Evolutionary conservation across 2,113 vertebrate genomes (phyloP).

Genomic region (Oxyura jamaicensis): DNA sequence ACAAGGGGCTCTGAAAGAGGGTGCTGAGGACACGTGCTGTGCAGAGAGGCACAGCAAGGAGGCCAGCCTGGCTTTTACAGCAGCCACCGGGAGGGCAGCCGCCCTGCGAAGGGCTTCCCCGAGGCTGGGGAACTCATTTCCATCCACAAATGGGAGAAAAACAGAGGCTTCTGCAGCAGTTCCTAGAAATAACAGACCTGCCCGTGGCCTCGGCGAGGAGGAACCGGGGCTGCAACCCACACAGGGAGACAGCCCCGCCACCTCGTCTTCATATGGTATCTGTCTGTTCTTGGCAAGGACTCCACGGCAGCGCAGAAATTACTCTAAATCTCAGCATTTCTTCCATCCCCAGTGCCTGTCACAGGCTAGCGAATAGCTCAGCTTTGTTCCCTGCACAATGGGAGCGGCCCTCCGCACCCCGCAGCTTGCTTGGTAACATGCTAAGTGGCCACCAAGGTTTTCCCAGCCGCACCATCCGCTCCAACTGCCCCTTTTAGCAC

Average conservation of each 20-base stretch:
- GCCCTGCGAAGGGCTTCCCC: neutral
- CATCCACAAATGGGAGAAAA: neutral
- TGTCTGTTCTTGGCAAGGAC: neutral
- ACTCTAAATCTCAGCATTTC: neutral
- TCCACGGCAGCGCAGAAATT: neutral
- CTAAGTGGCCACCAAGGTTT: constrained; percentile 12
- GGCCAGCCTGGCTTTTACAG: neutral
- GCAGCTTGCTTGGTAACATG: neutral
- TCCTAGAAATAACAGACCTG: neutral
- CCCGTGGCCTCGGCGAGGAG: accelerated
- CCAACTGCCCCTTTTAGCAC: neutral
- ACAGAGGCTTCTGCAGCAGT: neutral
- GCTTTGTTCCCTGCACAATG: constrained; percentile 19
- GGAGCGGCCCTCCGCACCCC: neutral
- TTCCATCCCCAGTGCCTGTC: neutral
- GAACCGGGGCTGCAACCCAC: neutral
- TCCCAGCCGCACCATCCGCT: neutral
- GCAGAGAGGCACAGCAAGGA: neutral
- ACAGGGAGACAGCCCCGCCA: neutral
- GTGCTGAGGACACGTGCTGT: neutral
- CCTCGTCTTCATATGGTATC: neutral
- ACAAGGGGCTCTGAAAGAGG: neutral
- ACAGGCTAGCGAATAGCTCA: neutral
- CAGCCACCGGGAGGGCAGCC: neutral
- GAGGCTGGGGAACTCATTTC: neutral